Evolutionary conservation across 2,888 invertebrate species (phyloP).

Genomic region (Acrocyrtus sp.): DNA sequence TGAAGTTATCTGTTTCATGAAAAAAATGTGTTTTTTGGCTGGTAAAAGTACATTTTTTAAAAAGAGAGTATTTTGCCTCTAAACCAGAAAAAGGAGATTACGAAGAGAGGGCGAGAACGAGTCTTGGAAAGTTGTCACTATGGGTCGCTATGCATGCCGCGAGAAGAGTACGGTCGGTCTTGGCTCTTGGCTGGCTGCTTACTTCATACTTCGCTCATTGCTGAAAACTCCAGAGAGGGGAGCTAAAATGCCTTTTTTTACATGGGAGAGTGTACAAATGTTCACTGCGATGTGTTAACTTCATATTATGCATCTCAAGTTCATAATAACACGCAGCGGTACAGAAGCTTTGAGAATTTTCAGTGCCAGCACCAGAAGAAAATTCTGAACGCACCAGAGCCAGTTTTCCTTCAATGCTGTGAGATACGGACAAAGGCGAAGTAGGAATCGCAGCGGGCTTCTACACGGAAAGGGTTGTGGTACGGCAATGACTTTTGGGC

Average conservation of each 20-base stretch:
- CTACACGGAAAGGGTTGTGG: slow-evolving; percentile 32
- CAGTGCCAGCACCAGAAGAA: slow-evolving; percentile 19
- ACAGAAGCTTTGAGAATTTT: slow-evolving; percentile 14
- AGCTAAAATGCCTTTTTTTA: slow-evolving; percentile 37
- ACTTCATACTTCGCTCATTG: slow-evolving; percentile 15
- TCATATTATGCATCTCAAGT: no score
- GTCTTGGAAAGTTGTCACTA: slow-evolving; percentile 53
- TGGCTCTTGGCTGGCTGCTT: no score
- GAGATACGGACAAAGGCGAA: no score
- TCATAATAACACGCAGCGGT: not conserved
- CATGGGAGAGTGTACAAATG: slow-evolving; percentile 40
- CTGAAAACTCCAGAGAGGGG: not conserved
- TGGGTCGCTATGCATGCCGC: slow-evolving; percentile 52
- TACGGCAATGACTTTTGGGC: slow-evolving; percentile 40
- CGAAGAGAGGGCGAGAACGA: slow-evolving; percentile 39
- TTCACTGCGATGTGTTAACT: slow-evolving; percentile 15
- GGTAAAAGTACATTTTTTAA: slow-evolving; percentile 20
- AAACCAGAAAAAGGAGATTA: not conserved
- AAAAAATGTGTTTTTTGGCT: no score
- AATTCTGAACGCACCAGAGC: no score
- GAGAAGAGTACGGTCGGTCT: slow-evolving; percentile 34
- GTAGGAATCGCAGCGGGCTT: slow-evolving; percentile 25
- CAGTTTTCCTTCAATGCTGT: no score
- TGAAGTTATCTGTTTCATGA: no score
- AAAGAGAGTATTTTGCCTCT: slow-evolving; percentile 51